phyloP scores from a whole-genome alignment of 2,113 vertebrate genomes.

The Tetrax tetrax region DNA sequence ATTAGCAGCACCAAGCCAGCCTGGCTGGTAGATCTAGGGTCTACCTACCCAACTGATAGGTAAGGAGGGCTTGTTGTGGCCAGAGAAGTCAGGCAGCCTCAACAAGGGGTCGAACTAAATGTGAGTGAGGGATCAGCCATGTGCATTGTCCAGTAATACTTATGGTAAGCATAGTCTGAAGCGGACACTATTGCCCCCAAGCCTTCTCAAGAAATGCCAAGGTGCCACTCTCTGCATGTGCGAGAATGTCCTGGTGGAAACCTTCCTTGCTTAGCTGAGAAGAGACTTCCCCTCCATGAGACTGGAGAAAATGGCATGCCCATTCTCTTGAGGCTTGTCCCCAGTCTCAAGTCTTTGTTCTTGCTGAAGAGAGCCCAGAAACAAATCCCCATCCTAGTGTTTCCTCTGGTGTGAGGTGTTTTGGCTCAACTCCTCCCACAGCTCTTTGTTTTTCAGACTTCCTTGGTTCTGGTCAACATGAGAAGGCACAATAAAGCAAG shows the following conservation, averaged over 20 bases:
- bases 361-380: neutral
- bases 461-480: constrained; percentile 37
- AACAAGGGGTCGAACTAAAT: neutral
- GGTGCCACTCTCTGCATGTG: fast-evolving
- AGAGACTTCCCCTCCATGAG: neutral
- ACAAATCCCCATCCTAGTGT: neutral
- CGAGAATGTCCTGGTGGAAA: neutral
- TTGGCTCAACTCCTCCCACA: neutral
- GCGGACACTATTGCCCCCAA: neutral
- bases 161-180: neutral
- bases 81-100: neutral
- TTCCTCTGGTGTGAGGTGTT: neutral
- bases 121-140: neutral
- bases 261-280: neutral
- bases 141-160: neutral
- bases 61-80: neutral
- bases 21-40: neutral
- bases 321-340: neutral
- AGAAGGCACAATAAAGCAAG: constrained; percentile 49
- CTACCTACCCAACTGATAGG: neutral
- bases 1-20: neutral
- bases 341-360: neutral
- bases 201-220: neutral
- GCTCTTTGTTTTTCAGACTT: constrained; percentile 49
- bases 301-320: neutral